Evolutionary conservation across 2,113 vertebrate species (phyloP).

Genomic region (Ceyx melanurus): DNA sequence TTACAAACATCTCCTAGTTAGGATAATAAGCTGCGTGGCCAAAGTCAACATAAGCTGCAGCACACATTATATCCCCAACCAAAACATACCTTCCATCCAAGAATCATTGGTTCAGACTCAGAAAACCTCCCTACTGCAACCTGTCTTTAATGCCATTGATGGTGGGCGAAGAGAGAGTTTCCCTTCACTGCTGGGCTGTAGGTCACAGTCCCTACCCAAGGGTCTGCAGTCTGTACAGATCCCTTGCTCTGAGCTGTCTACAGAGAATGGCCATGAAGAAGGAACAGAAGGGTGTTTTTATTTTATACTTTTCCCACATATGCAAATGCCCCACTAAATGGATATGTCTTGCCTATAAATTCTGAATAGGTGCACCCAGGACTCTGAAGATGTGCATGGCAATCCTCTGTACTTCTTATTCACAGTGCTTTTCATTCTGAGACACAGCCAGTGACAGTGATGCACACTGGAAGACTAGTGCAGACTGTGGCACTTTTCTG

Average conservation of each 20-base stretch:
- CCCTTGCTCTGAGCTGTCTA: background rate
- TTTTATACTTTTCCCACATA: background rate
- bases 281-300: background rate
- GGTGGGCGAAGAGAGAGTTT: background rate
- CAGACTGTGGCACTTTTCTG: background rate
- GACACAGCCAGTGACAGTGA: background rate
- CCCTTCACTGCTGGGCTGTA: rapidly evolving
- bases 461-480: background rate
- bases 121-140: background rate
- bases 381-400: background rate
- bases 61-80: background rate
- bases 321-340: background rate
- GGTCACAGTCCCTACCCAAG: background rate
- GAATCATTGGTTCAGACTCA: background rate
- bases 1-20: conserved; percentile 30
- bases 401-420: background rate
- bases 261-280: background rate
- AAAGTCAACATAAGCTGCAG: conserved; percentile 6
- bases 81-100: background rate
- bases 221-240: background rate
- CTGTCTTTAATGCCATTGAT: background rate
- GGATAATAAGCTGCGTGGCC: background rate
- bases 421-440: rapidly evolving
- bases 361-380: background rate
- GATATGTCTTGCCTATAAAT: background rate